Conservation (phyloP, 1,140 invertebrate species). For the Caenorhabditis inopinata region DNA sequence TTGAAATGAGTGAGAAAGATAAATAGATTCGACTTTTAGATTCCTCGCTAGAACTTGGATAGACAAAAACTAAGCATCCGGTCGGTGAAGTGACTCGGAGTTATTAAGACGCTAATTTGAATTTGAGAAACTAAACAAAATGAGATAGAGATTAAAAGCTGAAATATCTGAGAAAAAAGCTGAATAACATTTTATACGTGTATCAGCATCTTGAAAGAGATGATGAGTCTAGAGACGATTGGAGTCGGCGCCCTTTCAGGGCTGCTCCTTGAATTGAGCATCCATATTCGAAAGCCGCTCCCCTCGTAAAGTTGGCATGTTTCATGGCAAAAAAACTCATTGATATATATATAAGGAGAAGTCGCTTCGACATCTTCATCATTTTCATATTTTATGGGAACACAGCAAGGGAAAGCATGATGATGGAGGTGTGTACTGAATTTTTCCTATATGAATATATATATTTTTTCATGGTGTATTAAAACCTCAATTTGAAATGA, state of each 20-base stretch:
- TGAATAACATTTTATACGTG: no score
- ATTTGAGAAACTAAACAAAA: conserved; percentile 1
- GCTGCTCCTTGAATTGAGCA: neutral
- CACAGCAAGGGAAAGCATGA: no score
- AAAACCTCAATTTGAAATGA: neutral
- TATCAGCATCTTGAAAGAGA: no score
- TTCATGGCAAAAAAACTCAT: conserved; percentile 26
- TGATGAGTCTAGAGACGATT: no score
- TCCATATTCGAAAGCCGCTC: neutral
- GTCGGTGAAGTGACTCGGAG: no score
- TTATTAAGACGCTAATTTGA: neutral
- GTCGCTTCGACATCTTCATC: conserved; percentile 30
- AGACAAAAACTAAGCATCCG: no score
- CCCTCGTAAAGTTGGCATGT: conserved; percentile 1
- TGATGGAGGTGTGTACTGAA: neutral
- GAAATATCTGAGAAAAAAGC: neutral
- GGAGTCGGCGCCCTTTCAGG: no score
- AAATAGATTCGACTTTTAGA: neutral
- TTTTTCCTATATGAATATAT: no score
- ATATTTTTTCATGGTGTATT: no score
- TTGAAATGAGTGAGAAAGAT: neutral
- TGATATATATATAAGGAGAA: conserved; percentile 27
- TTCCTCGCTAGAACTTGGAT: neutral
- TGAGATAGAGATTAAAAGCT: neutral
- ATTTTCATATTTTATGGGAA: no score